These are phyloP conservation scores for Heterotilapia buettikoferi DNA, from an alignment of 2,113 vertebrate genomes.

Conservation along the genomic window DNA sequence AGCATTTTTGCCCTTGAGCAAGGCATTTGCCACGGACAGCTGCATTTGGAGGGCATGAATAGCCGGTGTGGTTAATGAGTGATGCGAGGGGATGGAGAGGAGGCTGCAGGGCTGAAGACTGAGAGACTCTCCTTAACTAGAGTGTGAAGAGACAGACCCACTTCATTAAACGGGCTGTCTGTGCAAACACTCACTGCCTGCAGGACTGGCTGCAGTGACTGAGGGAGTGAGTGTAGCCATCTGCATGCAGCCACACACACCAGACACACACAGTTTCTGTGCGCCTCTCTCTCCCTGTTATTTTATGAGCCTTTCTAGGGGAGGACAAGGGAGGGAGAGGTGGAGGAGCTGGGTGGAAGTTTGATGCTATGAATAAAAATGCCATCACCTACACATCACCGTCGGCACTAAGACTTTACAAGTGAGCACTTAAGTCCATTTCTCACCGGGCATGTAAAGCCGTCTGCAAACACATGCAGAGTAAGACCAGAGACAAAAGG, in stretches of 20 bases:
- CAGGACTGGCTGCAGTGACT: constrained; percentile 24
- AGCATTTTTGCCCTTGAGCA: too few species aligned
- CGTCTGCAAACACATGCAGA: not conserved
- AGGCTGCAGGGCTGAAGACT: constrained; percentile 14
- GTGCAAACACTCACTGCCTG: constrained; percentile 29
- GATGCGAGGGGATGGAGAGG: not conserved
- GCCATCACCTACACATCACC: constrained; percentile 13
- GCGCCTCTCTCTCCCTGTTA: not conserved
- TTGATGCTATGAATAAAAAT: constrained; percentile 32
- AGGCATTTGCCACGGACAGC: constrained; percentile 8
- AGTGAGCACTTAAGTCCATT: not conserved
- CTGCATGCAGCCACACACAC: constrained; percentile 8
- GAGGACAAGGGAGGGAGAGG: not conserved
- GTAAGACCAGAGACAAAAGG: not conserved
- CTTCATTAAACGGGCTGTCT: constrained; percentile 52
- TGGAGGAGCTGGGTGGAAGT: not conserved
- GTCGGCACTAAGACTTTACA: constrained; percentile 21
- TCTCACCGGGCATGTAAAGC: not conserved
- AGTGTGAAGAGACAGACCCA: constrained; percentile 45
- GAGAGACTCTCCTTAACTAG: constrained; percentile 30
- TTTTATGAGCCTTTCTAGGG: constrained; percentile 14
- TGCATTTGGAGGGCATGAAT: constrained; percentile 5
- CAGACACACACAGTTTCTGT: not conserved
- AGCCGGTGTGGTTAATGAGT: constrained; percentile 28
- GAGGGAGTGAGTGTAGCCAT: constrained; percentile 3